Base-by-base conservation (phyloP, 1,140 invertebrate species). In the Zaprionus capensis region DNA sequence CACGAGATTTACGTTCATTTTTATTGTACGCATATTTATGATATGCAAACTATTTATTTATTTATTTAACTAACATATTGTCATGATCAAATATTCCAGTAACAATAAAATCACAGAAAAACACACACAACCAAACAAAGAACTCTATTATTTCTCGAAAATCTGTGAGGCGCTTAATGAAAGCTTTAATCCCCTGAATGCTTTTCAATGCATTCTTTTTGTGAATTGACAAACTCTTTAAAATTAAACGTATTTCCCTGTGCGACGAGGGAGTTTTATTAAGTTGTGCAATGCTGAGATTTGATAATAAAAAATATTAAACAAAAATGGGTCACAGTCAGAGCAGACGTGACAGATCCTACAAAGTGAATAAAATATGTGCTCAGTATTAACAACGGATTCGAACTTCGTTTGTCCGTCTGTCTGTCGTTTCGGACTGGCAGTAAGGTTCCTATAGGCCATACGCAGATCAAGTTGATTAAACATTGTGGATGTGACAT, bases 21-120 rank as follows among this genome's bases (percentile, higher is more conserved):
- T 71, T 71, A 71, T 67, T 71, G 57, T 69, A 58, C 28, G 78
- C 73, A 77, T 75, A 75, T 87, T 71, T 69, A 78, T 72, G 63
- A 77, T 41, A 85, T 80, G 70, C 71, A 57, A 81, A 76, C 68
- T 78, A 87, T 87, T 87, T 90, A 88, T 90, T 88, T 88, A 88
- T 88, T 88, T 88, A 88, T 88, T 88, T 71, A 88, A 81, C 84
- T 84, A 90, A 90, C 85, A 88, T 85, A 88, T 88, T 88, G 84
- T 88, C 81, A 87, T 84, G 71, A 61, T 75, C 71, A 77, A 73
- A 77, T 71, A 78, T 71, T 79, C 24, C 56, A 88, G 41, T 63
- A 67, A 81, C 73, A 85, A 84, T 77, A 82, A 86, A 78, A 80
- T 80, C 51, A 70, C 67, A 20, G 41, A 68, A 78, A 87, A 75